Evolutionary conservation across 2,797 vertebrate genomes (phyloP).

Genomic region (Mastacembelus armatus): DNA sequence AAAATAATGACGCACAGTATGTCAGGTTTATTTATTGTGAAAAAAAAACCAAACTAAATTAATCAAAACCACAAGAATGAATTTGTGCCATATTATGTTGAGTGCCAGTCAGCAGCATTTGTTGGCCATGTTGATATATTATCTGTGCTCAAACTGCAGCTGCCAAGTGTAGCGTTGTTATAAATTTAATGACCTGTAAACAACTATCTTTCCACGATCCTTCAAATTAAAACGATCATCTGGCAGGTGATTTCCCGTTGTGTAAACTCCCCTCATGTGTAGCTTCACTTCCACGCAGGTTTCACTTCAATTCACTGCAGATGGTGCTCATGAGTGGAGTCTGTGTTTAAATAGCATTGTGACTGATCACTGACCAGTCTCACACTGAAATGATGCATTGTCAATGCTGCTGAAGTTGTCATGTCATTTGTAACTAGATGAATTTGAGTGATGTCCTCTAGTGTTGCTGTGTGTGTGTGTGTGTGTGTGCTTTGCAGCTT

Average conservation of each 20-base stretch:
- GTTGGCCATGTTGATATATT: neutral
- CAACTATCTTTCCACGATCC: slow-evolving; percentile 1
- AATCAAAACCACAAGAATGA: neutral
- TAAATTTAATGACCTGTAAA: neutral
- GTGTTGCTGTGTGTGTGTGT: neutral
- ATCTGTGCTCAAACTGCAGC: slow-evolving; percentile 31
- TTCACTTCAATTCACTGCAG: slow-evolving; percentile 22
- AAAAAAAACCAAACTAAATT: neutral
- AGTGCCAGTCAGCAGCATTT: neutral
- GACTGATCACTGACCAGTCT: neutral
- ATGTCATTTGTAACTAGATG: neutral
- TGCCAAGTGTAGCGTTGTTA: slow-evolving; percentile 17
- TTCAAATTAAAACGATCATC: slow-evolving; percentile 11
- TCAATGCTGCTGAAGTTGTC: neutral
- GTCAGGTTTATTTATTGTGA: neutral
- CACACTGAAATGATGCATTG: neutral
- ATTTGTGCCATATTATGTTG: slow-evolving; percentile 7
- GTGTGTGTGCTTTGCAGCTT: neutral
- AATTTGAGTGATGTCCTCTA: neutral
- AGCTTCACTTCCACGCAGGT: slow-evolving; percentile 19
- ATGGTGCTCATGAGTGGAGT: neutral
- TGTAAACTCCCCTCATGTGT: slow-evolving; percentile 52
- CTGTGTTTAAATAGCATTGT: neutral
- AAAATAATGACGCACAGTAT: neutral
- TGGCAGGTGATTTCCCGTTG: slow-evolving; percentile 43